A percentile compares a stretch with the other conserved stretches of the same genome.
phyloP scores from a whole-genome alignment of 2,888 invertebrate genomes.

The Spodoptera littoralis region DNA sequence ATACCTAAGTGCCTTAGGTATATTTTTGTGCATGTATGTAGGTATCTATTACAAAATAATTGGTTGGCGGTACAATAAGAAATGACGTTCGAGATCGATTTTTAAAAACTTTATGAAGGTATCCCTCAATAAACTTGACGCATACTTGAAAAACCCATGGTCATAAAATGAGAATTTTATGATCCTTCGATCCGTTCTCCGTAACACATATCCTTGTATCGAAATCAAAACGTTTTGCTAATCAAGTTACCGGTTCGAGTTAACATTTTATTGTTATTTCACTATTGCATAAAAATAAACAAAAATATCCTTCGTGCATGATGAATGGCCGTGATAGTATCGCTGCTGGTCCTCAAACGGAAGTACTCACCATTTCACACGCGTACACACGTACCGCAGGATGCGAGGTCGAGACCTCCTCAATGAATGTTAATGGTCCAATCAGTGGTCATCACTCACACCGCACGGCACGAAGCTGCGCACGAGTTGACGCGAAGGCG shows the following conservation, averaged over 20 bases:
- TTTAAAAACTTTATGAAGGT: constrained; percentile 20
- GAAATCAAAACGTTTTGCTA: too few relatives aligned
- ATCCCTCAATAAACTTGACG: constrained; percentile 10
- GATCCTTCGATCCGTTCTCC: too few relatives aligned
- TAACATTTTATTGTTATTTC: not conserved
- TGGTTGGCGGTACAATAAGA: not conserved
- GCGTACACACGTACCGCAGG: constrained; percentile 63
- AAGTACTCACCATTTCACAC: constrained; percentile 74
- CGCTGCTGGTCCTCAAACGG: constrained; percentile 31
- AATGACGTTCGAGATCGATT: not conserved
- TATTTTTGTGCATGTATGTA: too few relatives aligned
- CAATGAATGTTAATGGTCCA: constrained; percentile 77
- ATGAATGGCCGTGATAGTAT: constrained; percentile 36
- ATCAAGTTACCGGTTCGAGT: not conserved
- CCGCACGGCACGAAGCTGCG: constrained; percentile 54
- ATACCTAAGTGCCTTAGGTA: not conserved
- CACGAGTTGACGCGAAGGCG: constrained; percentile 70
- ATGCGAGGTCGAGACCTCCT: constrained; percentile 69
- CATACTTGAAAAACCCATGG: not conserved
- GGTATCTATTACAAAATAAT: not conserved
- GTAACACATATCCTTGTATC: too few relatives aligned
- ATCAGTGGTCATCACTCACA: constrained; percentile 74
- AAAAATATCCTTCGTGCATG: constrained; percentile 7
- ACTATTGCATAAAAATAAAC: constrained; percentile 4
- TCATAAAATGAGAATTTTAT: too few relatives aligned